Evolutionary conservation across 1,140 invertebrate species (phyloP).

Genomic region (silkworm (Bombyx mori)): ASM3026992v2 NC_085107.1:14690501-14691000

Average conservation of each 20-base stretch:
- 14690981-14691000: too few species aligned
- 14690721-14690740: constrained; percentile 60
- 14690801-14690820: constrained; percentile 63
- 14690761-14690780: constrained; percentile 60
- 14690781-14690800: constrained; percentile 60
- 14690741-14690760: constrained; percentile 65
- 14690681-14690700: constrained; percentile 2
- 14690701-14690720: constrained; percentile 23
- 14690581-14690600: too few species aligned
- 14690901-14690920: constrained; percentile 68
- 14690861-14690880: constrained; percentile 69
- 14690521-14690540: too few species aligned
- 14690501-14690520: too few species aligned
- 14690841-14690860: constrained; percentile 69
- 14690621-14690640: too few species aligned
- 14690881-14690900: constrained; percentile 69
- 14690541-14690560: too few species aligned
- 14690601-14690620: too few species aligned
- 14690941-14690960: too few species aligned
- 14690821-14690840: constrained; percentile 60
- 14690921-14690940: constrained; percentile 20
- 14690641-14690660: too few species aligned
- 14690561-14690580: too few species aligned
- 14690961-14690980: too few species aligned
- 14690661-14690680: not conserved